Conservation (phyloP, 2,113 vertebrate species). For the Corythoichthys haematopterus region DNA sequence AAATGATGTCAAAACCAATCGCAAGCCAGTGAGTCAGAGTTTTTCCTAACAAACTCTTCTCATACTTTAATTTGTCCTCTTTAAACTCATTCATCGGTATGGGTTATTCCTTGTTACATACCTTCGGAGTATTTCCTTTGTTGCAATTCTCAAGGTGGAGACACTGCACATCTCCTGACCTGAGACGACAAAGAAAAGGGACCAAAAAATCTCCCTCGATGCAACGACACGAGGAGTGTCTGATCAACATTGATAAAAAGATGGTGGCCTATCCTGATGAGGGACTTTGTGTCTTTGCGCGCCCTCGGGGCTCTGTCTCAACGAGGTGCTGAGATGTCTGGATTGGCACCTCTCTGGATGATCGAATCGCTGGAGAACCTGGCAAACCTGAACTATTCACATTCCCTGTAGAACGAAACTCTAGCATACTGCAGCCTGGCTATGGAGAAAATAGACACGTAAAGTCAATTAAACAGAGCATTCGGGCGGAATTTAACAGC, state of each 20-base stretch:
- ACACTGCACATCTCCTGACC: constrained; percentile 54
- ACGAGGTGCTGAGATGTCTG: constrained; percentile 36
- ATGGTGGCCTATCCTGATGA: constrained; percentile 45
- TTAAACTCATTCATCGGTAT: constrained; percentile 22
- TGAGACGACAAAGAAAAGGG: constrained; percentile 63
- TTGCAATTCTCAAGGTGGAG: constrained; percentile 60
- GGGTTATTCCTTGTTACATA: constrained; percentile 37
- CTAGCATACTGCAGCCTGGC: constrained; percentile 35
- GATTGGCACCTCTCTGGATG: constrained; percentile 56
- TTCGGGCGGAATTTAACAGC: constrained; percentile 5
- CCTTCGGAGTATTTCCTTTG: constrained; percentile 60
- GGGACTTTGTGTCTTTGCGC: constrained; percentile 46
- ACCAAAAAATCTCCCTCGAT: constrained; percentile 44
- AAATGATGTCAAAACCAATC: constrained; percentile 44
- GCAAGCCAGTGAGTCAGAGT: constrained; percentile 11
- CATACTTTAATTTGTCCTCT: constrained; percentile 17
- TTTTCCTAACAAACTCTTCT: constrained; percentile 29
- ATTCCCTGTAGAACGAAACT: constrained; percentile 36
- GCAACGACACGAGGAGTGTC: constrained; percentile 50
- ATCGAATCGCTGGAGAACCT: constrained; percentile 35
- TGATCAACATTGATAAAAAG: constrained; percentile 72
- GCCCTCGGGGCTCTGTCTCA: constrained; percentile 39
- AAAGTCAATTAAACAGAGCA: constrained; percentile 45
- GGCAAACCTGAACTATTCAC: constrained; percentile 24
- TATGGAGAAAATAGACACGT: constrained; percentile 26